Evolutionary conservation across 1,140 invertebrate species (phyloP).

Genomic region (Aphaenogaster rudis): DNA sequence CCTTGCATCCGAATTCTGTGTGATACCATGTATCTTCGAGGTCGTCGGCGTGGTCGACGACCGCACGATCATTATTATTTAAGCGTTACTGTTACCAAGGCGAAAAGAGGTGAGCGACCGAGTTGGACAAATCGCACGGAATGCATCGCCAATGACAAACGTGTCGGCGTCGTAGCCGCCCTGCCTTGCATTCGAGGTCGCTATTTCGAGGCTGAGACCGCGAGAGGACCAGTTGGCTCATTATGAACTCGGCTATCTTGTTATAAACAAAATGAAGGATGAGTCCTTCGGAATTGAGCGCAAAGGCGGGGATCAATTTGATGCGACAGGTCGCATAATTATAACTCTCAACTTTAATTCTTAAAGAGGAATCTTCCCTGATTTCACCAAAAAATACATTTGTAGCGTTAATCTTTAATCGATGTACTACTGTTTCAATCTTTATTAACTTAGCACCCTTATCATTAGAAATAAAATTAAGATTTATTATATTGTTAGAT

Average conservation of each 20-base stretch:
- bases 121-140: conserved; percentile 54
- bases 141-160: conserved; percentile 44
- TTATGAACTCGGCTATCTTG: neutral
- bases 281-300: neutral
- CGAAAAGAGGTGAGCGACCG: conserved; percentile 51
- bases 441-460: neutral
- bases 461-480: neutral
- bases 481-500: neutral
- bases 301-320: neutral
- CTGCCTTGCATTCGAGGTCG: conserved; percentile 35
- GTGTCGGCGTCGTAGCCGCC: neutral
- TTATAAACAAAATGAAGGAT: neutral
- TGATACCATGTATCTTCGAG: conserved; percentile 13
- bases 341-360: neutral
- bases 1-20: conserved; percentile 32
- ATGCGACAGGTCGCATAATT: neutral
- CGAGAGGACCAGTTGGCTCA: conserved; percentile 9
- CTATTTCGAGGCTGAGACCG: conserved; percentile 36
- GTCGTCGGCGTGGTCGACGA: conserved; percentile 32
- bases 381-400: neutral
- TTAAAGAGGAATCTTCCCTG: neutral
- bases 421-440: neutral
- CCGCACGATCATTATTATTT: conserved; percentile 59
- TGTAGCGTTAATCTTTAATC: neutral
- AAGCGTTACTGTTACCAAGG: conserved; percentile 63